Evolutionary conservation across 2,888 invertebrate species (phyloP).

Genomic region (Nowickia ferox): DNA sequence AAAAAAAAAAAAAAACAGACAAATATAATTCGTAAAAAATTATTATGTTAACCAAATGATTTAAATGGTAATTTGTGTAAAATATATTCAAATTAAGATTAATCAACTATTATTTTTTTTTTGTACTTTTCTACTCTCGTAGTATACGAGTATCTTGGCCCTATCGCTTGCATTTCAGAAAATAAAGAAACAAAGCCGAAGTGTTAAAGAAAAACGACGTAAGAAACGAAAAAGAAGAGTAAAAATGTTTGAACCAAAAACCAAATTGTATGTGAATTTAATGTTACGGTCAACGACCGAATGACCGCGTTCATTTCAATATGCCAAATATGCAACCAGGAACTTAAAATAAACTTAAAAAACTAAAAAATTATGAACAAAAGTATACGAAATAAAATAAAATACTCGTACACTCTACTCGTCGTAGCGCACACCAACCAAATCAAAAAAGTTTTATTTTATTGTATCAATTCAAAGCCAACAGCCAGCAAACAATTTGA

Average conservation of each 20-base stretch:
- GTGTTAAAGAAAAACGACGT: neutral
- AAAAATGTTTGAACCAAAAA: constrained; percentile 56
- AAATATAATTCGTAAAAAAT: neutral
- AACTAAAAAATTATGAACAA: constrained; percentile 30
- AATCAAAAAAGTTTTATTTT: constrained; percentile 10
- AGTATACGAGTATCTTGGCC: neutral
- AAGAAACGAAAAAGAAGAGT: constrained; percentile 45
- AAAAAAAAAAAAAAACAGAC: neutral
- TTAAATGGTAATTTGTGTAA: constrained; percentile 34
- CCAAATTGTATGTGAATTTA: constrained; percentile 60
- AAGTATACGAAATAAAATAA: neutral
- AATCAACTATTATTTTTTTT: constrained; percentile 7
- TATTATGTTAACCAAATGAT: constrained; percentile 26
- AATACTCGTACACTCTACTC: constrained; percentile 21
- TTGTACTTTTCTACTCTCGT: constrained; percentile 22
- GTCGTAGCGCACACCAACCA: constrained; percentile 11
- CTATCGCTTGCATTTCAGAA: neutral
- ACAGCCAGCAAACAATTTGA: constrained; percentile 45
- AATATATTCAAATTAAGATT: constrained; percentile 49
- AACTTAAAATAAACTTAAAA: constrained; percentile 73
- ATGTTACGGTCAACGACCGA: constrained; percentile 69
- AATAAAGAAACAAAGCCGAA: neutral
- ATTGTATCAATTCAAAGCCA: constrained; percentile 40
- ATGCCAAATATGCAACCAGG: constrained; percentile 81
- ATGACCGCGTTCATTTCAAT: constrained; percentile 73